phyloP scores from a whole-genome alignment of 2,888 invertebrate species.

The Pammene aurita region DNA sequence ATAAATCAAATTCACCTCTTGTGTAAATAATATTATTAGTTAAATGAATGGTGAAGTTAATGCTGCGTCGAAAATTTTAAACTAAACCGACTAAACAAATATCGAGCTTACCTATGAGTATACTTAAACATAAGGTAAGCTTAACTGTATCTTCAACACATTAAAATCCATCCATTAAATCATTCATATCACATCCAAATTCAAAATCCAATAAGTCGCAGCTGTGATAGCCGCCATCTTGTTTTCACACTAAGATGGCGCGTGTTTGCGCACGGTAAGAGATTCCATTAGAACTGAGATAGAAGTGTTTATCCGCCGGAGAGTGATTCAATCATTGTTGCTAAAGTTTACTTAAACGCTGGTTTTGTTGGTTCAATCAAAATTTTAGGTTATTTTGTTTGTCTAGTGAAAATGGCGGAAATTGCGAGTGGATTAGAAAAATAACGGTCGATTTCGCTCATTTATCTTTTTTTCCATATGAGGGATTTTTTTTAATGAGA shows the following conservation, averaged over 20 bases:
- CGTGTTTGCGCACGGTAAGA: conserved; percentile 28
- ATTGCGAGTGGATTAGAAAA: too few species aligned
- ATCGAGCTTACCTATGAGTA: conserved; percentile 26
- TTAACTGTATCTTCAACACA: background rate
- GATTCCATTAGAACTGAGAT: conserved; percentile 20
- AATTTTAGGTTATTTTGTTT: conserved; percentile 32
- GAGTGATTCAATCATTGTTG: conserved; percentile 38
- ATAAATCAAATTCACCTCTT: too few species aligned
- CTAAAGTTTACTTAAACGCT: conserved; percentile 34
- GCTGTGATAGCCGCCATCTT: conserved; percentile 35
- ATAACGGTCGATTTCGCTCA: too few species aligned
- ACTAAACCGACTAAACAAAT: too few species aligned
- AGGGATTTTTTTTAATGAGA: too few species aligned
- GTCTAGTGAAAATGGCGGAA: background rate
- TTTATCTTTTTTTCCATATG: too few species aligned
- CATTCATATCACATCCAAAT: conserved; percentile 3
- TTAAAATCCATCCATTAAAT: background rate
- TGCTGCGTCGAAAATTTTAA: background rate
- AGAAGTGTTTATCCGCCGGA: too few species aligned
- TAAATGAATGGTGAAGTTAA: too few species aligned
- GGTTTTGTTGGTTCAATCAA: conserved; percentile 40
- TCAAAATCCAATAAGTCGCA: conserved; percentile 19
- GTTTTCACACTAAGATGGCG: conserved; percentile 32
- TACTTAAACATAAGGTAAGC: background rate
- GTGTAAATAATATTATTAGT: background rate